These are phyloP conservation scores for Monarcha castaneiventris DNA, from an alignment of 2,113 vertebrate species.

Conservation along the genomic window DNA sequence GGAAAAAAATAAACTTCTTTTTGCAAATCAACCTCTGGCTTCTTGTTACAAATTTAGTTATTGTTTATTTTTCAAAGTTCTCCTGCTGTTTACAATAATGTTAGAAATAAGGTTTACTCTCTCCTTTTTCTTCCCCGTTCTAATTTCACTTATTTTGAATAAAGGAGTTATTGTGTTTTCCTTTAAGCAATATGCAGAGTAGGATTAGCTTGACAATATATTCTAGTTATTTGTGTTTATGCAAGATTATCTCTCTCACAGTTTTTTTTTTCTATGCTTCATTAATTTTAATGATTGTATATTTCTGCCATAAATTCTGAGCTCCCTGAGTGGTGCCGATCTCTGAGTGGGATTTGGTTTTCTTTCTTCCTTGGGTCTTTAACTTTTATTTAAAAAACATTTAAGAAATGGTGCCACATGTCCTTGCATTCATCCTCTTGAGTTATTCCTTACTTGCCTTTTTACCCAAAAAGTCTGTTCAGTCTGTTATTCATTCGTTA, in stretches of 20 bases:
- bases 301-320: not conserved
- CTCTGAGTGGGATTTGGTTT: not conserved
- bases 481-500: not conserved
- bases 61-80: not conserved
- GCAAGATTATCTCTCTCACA: not conserved
- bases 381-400: not conserved
- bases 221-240: not conserved
- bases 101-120: not conserved
- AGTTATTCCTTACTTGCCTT: not conserved
- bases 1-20: not conserved
- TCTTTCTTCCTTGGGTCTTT: not conserved
- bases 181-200: not conserved
- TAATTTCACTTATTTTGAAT: not conserved
- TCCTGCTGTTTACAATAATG: not conserved
- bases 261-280: not conserved
- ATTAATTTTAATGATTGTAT: not conserved
- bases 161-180: not conserved
- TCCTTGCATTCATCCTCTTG: not conserved
- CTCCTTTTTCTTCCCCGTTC: accelerated
- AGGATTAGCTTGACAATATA: not conserved
- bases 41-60: not conserved
- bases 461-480: not conserved
- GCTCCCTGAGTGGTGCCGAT: not conserved
- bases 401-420: not conserved
- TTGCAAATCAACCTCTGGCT: not conserved